Evolutionary conservation across 2,797 vertebrate species (phyloP), one percentile per base, ranked within the genome.

Genomic region (Champsocephalus gunnari): DNA sequence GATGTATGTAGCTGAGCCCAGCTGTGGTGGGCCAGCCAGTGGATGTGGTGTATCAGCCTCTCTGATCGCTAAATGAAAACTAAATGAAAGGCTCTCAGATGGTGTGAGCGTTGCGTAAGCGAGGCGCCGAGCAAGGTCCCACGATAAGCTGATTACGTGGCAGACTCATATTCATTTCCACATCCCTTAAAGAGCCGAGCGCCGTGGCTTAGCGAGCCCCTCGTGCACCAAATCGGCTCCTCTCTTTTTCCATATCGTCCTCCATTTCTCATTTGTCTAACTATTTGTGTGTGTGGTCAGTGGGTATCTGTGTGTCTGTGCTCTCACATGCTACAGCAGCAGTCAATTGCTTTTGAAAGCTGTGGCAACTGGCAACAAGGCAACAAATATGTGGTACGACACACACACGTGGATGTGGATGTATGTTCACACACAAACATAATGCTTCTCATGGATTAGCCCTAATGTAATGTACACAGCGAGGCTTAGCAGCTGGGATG

Each of bases 61-160:
- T 72, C 73, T 12, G 82, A 66, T 77, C 0, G 57, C 80, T 88
- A 69, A 84, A 84, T 85, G 85, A 82, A 87, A 87, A 82, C 76
- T 73, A 86, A 89, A 89, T 87, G 85, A 90, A 88, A 86, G 83
- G 75, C 86, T 84, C 86, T 91, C 87, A 75, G 85, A 88, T 87
- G 81, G 75, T 77, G 87, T 47, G 81, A 76, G 83, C 19, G 71
- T 91, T 91, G 86, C 79, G 38, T 89, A 90, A 90, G 85, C 64
- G 73, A 73, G 80, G 77, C 80, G 21, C 60, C 1, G 24, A 71
- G 80, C 76, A 32, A 79, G 81, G 87, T 85, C 89, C 84, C 45
- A 2, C 84, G 86, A 82, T 90, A 89, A 92, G 89, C 85, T 89
- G 86, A 88, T 90, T 89, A 90, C 77, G 85, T 88, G 85, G 86